A percentile compares a stretch with the other conserved stretches of the same genome.
Evolutionary conservation across 2,888 invertebrate genomes (phyloP).

Genomic region (Cancer borealis): DNA sequence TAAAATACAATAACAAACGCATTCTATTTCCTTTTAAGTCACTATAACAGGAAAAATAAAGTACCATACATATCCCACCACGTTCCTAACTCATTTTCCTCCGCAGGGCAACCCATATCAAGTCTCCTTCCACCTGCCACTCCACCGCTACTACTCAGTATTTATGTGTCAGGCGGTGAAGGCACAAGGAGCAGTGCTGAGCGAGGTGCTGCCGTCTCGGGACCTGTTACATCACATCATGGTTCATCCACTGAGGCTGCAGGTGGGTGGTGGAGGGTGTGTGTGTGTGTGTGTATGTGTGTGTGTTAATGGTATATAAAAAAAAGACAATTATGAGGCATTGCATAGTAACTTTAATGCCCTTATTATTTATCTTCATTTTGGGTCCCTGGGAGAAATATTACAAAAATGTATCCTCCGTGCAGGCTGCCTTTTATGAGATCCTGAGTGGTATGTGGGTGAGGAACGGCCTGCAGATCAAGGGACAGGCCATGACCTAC

Average conservation of each 20-base stretch:
- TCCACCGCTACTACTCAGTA: conserved; percentile 95
- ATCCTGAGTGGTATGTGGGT: conserved; percentile 97
- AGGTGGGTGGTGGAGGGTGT: conserved; percentile 83
- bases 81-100: conserved; percentile 50
- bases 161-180: conserved; percentile 90
- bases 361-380: background rate
- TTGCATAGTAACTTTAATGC: background rate
- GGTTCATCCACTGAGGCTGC: conserved; percentile 94
- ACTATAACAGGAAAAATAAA: background rate
- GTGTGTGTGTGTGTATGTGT: background rate
- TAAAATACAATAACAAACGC: no score
- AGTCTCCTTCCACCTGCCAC: conserved; percentile 97
- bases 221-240: conserved; percentile 90
- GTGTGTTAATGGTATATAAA: background rate
- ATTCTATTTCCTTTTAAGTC: background rate
- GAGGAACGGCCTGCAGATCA: conserved; percentile 97
- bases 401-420: conserved; percentile 74
- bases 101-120: conserved; percentile 89
- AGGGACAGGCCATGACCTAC: conserved; percentile 99
- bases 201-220: conserved; percentile 89
- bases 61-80: background rate
- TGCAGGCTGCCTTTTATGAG: conserved; percentile 95
- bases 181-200: conserved; percentile 87
- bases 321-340: background rate
- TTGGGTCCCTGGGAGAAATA: background rate